Evolutionary conservation across 2,888 invertebrate species (phyloP).

Genomic region (Dryocosmus kuriphilus): DNA sequence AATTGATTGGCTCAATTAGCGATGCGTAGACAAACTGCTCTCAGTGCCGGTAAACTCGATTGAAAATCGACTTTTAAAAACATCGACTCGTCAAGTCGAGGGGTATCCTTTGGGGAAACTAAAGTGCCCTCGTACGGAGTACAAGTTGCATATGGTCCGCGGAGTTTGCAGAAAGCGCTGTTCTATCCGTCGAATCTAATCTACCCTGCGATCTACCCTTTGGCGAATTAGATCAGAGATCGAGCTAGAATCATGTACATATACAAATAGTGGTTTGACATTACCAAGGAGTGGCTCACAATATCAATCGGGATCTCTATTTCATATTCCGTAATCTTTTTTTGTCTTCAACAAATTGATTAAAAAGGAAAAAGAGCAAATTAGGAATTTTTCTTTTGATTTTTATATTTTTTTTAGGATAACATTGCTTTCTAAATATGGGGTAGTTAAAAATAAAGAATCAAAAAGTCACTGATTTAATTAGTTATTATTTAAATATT

Average conservation of each 20-base stretch:
- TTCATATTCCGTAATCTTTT: neutral
- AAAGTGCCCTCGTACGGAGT: conserved; percentile 57
- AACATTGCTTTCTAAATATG: no score
- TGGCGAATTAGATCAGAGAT: conserved; percentile 60
- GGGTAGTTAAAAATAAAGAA: no score
- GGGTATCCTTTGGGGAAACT: conserved; percentile 41
- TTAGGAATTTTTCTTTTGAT: no score
- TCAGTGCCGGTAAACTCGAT: conserved; percentile 25
- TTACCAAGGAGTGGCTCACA: conserved; percentile 54
- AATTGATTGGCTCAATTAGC: conserved; percentile 25
- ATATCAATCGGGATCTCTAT: neutral
- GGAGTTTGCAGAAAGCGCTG: conserved; percentile 58
- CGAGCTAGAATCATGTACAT: conserved; percentile 55
- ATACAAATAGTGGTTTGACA: conserved; percentile 72
- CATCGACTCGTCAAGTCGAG: conserved; percentile 48
- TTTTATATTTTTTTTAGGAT: no score
- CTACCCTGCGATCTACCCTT: conserved; percentile 67
- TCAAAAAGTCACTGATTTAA: no score
- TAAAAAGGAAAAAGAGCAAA: neutral
- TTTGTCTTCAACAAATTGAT: neutral
- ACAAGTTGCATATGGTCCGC: conserved; percentile 67
- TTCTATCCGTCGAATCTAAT: conserved; percentile 63
- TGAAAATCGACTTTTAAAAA: conserved; percentile 45
- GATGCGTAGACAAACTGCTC: conserved; percentile 22
- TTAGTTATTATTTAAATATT: no score